Evolutionary conservation across 2,113 vertebrate genomes (phyloP).

Genomic region (Setophaga kirtlandii): DNA sequence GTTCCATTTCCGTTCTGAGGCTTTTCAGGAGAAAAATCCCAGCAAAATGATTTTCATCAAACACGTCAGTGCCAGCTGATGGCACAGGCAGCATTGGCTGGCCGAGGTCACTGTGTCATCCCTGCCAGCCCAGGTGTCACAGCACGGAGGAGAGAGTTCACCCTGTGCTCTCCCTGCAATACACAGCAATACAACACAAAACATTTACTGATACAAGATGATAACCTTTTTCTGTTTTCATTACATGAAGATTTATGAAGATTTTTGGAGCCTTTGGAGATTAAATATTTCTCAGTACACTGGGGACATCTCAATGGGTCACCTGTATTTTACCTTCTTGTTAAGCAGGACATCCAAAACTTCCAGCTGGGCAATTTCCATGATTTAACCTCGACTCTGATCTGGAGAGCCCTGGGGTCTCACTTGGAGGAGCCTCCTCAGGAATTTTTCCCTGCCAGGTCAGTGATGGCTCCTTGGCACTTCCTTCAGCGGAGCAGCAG

Average conservation of each 20-base stretch:
- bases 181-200: too few relatives aligned
- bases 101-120: too few relatives aligned
- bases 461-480: fast-evolving
- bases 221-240: too few relatives aligned
- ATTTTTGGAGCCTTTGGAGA: background rate
- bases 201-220: too few relatives aligned
- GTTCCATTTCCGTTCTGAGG: too few relatives aligned
- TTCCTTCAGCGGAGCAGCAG: background rate
- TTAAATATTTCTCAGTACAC: fast-evolving
- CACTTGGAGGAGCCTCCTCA: fast-evolving
- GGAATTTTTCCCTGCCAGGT: background rate
- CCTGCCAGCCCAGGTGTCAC: too few relatives aligned
- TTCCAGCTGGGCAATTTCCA: background rate
- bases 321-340: background rate
- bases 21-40: too few relatives aligned
- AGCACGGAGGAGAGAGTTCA: too few relatives aligned
- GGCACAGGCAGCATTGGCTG: too few relatives aligned
- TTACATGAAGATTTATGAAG: background rate
- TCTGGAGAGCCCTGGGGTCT: background rate
- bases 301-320: fast-evolving
- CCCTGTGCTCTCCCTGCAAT: too few relatives aligned
- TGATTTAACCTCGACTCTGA: background rate
- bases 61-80: too few relatives aligned
- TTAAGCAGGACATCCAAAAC: background rate
- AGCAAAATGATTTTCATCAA: too few relatives aligned